phyloP scores from a whole-genome alignment of 1,140 invertebrate species.

The Lepidurus apus region DNA sequence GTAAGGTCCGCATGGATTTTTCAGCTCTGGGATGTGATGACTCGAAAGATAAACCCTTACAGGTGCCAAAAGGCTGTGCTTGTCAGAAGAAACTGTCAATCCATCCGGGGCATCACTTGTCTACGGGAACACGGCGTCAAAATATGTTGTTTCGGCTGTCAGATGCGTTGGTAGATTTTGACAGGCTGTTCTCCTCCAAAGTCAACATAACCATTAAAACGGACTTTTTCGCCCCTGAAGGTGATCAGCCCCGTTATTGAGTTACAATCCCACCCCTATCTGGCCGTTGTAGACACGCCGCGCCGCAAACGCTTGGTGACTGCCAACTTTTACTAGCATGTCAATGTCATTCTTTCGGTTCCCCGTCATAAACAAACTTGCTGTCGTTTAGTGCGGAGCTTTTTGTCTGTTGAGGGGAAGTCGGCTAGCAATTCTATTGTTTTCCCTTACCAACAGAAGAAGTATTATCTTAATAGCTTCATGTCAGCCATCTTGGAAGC shows the following conservation, averaged over 20 bases:
- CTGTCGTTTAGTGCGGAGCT: too few relatives aligned
- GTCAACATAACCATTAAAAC: slow-evolving; percentile 32
- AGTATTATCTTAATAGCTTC: background rate
- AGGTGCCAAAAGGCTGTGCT: slow-evolving; percentile 13
- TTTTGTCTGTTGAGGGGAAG: too few relatives aligned
- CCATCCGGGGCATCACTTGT: background rate
- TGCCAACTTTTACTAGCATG: background rate
- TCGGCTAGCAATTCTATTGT: too few relatives aligned
- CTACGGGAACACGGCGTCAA: background rate
- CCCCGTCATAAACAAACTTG: too few relatives aligned
- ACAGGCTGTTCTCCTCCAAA: slow-evolving; percentile 25
- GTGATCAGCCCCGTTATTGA: slow-evolving; percentile 11
- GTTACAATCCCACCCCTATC: background rate
- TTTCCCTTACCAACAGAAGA: too few relatives aligned
- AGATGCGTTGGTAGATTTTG: background rate
- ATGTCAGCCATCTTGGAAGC: background rate
- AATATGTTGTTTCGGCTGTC: slow-evolving; percentile 21
- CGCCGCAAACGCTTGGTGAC: background rate
- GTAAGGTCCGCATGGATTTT: background rate
- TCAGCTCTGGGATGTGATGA: background rate
- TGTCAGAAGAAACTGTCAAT: slow-evolving; percentile 13
- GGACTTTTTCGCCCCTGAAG: background rate
- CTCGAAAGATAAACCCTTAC: background rate
- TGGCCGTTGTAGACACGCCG: background rate
- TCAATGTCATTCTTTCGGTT: background rate